Percentiles rank a stretch among this genome's conserved stretches.
Conservation (phyloP, 2,888 invertebrate genomes). For the Oscheius sp. region DNA sequence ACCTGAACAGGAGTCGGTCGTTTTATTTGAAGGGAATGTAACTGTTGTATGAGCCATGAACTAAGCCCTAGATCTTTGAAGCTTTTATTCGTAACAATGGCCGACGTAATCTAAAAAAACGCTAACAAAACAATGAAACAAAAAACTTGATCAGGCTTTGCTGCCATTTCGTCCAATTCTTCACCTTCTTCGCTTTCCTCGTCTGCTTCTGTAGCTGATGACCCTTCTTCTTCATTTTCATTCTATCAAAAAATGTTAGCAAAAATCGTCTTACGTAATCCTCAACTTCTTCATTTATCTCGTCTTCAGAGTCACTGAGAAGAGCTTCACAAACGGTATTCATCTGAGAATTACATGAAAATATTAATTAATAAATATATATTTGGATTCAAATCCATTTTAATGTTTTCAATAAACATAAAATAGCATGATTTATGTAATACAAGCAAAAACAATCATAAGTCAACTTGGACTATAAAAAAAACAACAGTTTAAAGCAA, state of each 20-base stretch:
- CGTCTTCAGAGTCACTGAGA: conserved; percentile 32
- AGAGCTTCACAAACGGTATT: conserved; percentile 2
- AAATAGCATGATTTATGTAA: neutral
- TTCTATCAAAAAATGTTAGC: too few relatives aligned
- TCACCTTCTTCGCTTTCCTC: conserved; percentile 16
- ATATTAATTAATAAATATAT: too few relatives aligned
- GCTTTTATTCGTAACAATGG: conserved; percentile 26
- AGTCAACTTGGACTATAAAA: neutral
- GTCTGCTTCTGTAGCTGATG: neutral
- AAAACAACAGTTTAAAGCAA: conserved; percentile 13
- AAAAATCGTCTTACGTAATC: too few relatives aligned
- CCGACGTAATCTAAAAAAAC: neutral
- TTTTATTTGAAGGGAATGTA: conserved; percentile 56
- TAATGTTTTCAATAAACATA: too few relatives aligned
- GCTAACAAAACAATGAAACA: neutral
- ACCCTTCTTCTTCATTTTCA: conserved; percentile 15
- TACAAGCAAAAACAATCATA: conserved; percentile 9
- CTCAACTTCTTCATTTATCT: conserved; percentile 31
- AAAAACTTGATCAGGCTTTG: conserved; percentile 13
- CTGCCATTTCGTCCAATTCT: conserved; percentile 13
- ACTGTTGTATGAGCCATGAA: conserved; percentile 61
- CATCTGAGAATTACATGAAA: conserved; percentile 2
- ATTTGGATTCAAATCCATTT: too few relatives aligned
- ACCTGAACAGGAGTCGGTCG: conserved; percentile 66
- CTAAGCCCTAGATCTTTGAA: conserved; percentile 58